Conservation (phyloP, 2,888 invertebrate species). For the Cosmopolites sordidus region DNA sequence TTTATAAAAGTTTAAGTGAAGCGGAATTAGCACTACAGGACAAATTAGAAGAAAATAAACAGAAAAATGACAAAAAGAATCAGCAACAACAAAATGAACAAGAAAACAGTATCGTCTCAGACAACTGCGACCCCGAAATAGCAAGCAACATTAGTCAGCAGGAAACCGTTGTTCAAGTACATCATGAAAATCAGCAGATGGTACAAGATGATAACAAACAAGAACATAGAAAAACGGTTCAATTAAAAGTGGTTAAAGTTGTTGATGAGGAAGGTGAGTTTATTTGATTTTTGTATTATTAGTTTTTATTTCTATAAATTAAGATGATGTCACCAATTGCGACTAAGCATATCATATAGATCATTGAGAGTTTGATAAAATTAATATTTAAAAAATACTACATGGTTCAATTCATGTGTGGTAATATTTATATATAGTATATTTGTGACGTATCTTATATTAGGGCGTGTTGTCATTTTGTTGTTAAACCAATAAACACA, state of each 20-base stretch:
- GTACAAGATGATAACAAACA: constrained; percentile 5
- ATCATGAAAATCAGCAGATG: constrained; percentile 2
- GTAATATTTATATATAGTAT: no score
- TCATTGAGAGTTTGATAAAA: no score
- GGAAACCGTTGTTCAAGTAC: constrained; percentile 19
- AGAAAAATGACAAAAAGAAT: constrained; percentile 22
- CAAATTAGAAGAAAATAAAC: constrained; percentile 30
- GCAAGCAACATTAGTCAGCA: neutral
- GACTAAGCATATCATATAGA: no score
- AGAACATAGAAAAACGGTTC: constrained; percentile 29
- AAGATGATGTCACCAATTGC: no score
- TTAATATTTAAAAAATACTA: no score
- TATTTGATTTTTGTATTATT: no score
- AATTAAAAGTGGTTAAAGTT: constrained; percentile 32
- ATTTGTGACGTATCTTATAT: no score
- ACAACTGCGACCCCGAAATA: constrained; percentile 14
- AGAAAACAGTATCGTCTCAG: constrained; percentile 12
- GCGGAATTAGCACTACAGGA: constrained; percentile 27
- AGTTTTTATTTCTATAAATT: no score
- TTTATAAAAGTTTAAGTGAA: constrained; percentile 29
- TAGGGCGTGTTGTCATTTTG: no score
- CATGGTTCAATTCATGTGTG: no score
- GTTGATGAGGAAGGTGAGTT: constrained; percentile 20
- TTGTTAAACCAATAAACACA: no score
- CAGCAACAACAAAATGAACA: constrained; percentile 15